These are phyloP conservation scores for Hydroisotoma schaefferi DNA, from an alignment of 2,888 invertebrate species.

Conservation along the genomic window DNA sequence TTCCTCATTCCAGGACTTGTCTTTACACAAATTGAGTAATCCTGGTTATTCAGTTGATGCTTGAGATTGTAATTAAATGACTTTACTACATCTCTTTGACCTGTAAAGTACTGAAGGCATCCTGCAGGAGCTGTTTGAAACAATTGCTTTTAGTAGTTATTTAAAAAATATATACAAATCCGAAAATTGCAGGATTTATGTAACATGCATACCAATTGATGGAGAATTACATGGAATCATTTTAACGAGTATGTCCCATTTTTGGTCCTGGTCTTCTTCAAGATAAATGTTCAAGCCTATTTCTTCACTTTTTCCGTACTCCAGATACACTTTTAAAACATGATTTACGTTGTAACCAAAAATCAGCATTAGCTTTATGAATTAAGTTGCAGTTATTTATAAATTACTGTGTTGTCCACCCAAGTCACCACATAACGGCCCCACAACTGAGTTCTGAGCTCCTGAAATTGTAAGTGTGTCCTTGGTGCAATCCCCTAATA, in stretches of 20 bases:
- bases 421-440: constrained; percentile 40
- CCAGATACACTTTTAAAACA: constrained; percentile 46
- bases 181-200: too few relatives aligned
- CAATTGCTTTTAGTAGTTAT: too few relatives aligned
- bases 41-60: constrained; percentile 43
- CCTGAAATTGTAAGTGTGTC: constrained; percentile 38
- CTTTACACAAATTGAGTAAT: constrained; percentile 40
- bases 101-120: constrained; percentile 43
- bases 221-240: constrained; percentile 42
- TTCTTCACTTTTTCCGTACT: constrained; percentile 37
- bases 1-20: constrained; percentile 36
- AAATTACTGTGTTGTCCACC: constrained; percentile 39
- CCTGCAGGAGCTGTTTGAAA: constrained; percentile 37
- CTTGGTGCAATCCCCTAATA: constrained; percentile 35
- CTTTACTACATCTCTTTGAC: constrained; percentile 33
- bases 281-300: constrained; percentile 35
- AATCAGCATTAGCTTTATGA: too few relatives aligned
- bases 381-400: background rate
- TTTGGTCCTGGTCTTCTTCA: constrained; percentile 18
- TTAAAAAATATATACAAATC: background rate
- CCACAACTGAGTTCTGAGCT: constrained; percentile 27
- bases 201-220: background rate
- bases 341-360: too few relatives aligned
- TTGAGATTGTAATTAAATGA: constrained; percentile 40
- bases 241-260: constrained; percentile 41